Evolutionary conservation across 2,113 vertebrate genomes (phyloP).

Genomic region (Chitala chitala): DNA sequence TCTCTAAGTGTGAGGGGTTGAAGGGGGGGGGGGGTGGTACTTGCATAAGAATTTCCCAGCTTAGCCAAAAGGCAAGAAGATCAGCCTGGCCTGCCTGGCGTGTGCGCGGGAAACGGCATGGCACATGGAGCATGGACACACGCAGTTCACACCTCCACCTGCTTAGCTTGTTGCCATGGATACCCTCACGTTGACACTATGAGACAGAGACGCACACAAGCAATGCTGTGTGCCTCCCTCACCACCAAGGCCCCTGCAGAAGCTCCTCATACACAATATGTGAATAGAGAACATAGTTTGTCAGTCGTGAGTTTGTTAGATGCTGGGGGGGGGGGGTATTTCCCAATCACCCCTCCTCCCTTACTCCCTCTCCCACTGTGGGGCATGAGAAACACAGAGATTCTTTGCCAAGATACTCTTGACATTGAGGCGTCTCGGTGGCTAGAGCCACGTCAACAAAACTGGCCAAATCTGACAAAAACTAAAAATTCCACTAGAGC

Average conservation of each 20-base stretch:
- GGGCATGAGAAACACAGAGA: slow-evolving; percentile 3
- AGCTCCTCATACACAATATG: neutral
- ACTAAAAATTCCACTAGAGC: neutral
- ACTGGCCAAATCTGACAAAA: neutral
- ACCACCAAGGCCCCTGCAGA: neutral
- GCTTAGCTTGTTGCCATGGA: slow-evolving; percentile 13
- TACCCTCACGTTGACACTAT: neutral
- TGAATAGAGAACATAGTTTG: neutral
- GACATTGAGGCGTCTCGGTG: neutral
- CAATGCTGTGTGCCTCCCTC: neutral
- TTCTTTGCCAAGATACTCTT: neutral
- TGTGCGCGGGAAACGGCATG: neutral
- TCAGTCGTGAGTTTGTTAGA: neutral
- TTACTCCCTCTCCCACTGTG: neutral
- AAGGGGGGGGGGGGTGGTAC: neutral
- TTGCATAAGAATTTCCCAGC: neutral
- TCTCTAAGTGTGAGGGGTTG: neutral
- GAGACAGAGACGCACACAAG: neutral
- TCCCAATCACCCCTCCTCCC: neutral
- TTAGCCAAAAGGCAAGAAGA: neutral
- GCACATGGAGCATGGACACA: neutral
- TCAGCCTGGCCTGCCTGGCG: neutral
- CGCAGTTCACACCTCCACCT: neutral
- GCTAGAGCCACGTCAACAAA: neutral
- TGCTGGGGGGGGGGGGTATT: neutral